Conservation (phyloP, 2,113 vertebrate genomes). For the Falcunculus frontatus region DNA sequence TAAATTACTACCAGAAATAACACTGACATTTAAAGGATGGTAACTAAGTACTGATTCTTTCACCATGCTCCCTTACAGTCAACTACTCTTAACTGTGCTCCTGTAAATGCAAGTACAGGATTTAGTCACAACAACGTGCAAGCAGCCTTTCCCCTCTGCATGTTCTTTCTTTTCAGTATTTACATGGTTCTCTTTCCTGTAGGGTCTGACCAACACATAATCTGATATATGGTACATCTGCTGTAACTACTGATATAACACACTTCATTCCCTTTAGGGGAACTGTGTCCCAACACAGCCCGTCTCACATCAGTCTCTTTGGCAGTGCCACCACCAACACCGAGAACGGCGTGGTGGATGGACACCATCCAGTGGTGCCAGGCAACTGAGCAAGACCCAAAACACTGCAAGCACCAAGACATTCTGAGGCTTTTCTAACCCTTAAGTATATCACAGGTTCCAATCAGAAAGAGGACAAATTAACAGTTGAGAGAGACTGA, state of each 20-base stretch:
- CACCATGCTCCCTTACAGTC: background rate
- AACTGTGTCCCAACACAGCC: background rate
- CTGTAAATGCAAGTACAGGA: background rate
- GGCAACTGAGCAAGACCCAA: background rate
- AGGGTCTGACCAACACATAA: background rate
- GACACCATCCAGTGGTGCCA: background rate
- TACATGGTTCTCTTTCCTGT: background rate
- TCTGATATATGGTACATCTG: background rate
- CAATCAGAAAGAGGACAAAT: background rate
- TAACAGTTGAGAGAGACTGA: background rate
- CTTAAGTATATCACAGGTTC: background rate
- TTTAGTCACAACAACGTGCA: accelerated
- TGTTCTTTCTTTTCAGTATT: background rate
- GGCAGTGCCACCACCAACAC: background rate
- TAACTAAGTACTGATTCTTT: background rate
- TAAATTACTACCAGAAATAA: background rate
- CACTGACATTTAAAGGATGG: background rate
- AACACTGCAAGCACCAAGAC: background rate
- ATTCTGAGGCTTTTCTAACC: background rate
- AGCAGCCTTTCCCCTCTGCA: background rate
- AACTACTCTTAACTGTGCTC: background rate
- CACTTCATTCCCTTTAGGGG: background rate
- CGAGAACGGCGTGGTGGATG: accelerated
- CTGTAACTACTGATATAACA: background rate
- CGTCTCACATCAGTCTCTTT: background rate